These are phyloP conservation scores for Falco berigora DNA, from an alignment of 2,797 vertebrate genomes.

Conservation along the genomic window DNA sequence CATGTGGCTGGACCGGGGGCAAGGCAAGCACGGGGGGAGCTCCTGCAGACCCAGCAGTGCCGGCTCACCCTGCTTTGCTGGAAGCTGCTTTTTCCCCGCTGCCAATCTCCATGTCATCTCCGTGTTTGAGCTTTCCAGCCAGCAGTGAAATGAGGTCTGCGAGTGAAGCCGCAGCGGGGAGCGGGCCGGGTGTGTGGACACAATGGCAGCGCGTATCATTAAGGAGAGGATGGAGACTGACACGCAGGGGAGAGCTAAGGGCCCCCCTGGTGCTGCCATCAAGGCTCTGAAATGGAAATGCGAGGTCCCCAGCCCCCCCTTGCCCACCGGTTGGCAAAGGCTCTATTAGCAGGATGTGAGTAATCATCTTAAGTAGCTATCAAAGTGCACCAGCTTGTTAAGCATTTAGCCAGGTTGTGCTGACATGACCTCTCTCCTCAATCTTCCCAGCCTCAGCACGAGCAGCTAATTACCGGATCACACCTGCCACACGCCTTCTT, in stretches of 20 bases:
- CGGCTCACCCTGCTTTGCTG: background rate
- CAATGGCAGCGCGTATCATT: background rate
- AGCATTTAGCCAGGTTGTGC: slow-evolving; percentile 44
- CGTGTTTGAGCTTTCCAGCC: background rate
- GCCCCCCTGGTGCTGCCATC: background rate
- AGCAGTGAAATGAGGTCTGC: background rate
- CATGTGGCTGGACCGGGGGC: accelerated
- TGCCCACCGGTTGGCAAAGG: background rate
- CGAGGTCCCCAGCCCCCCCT: background rate
- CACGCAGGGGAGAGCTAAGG: background rate
- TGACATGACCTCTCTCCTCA: slow-evolving; percentile 13
- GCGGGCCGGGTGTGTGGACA: background rate
- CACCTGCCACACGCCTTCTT: background rate
- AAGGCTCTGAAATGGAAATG: slow-evolving; percentile 6
- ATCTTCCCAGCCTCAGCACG: background rate
- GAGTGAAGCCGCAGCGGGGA: background rate
- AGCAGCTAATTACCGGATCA: background rate
- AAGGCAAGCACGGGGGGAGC: background rate
- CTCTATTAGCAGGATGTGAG: slow-evolving; percentile 27
- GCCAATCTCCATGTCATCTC: background rate
- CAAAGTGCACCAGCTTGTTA: slow-evolving; percentile 19
- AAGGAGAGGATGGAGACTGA: background rate
- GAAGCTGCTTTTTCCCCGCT: background rate
- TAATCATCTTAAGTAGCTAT: slow-evolving; percentile 37
- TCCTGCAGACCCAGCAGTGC: background rate